phyloP scores from a whole-genome alignment of 2,113 vertebrate species.

The Rhinoptilus africanus region DNA sequence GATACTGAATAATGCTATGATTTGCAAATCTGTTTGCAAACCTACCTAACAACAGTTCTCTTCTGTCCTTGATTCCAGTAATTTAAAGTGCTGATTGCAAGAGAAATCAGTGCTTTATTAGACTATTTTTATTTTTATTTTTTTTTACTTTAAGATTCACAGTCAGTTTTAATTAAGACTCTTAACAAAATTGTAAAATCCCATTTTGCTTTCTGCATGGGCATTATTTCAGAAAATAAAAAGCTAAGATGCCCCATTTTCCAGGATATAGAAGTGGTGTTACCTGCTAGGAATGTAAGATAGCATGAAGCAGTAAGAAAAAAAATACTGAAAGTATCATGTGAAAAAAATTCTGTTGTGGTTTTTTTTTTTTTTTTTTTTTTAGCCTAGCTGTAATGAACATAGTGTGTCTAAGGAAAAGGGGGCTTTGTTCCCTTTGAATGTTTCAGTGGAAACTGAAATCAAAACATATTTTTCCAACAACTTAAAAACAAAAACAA shows the following conservation, averaged over 20 bases:
- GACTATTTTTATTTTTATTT: not conserved
- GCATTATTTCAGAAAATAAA: not conserved
- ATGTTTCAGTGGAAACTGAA: not conserved
- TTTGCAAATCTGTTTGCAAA: not conserved
- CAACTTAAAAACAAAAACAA: not conserved
- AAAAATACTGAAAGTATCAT: not conserved
- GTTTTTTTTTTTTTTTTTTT: not conserved
- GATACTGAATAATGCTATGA: not conserved
- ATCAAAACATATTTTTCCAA: not conserved
- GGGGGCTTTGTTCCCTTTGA: accelerated
- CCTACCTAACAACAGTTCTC: not conserved
- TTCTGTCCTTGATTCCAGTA: not conserved
- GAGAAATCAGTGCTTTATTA: not conserved
- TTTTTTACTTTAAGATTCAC: not conserved
- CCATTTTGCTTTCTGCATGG: not conserved
- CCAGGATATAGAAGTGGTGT: not conserved
- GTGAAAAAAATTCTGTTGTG: accelerated
- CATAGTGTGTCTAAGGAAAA: not conserved
- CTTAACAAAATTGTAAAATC: not conserved
- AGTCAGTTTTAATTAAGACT: not conserved
- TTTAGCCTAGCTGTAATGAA: not conserved
- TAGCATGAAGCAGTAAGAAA: not conserved
- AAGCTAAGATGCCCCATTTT: not conserved
- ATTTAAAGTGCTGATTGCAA: not conserved
- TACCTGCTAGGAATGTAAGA: not conserved